A percentile compares a stretch with the other conserved stretches of the same genome.
Conservation (phyloP, 2,113 vertebrate species). For the Muntiacus muntjak region DNA sequence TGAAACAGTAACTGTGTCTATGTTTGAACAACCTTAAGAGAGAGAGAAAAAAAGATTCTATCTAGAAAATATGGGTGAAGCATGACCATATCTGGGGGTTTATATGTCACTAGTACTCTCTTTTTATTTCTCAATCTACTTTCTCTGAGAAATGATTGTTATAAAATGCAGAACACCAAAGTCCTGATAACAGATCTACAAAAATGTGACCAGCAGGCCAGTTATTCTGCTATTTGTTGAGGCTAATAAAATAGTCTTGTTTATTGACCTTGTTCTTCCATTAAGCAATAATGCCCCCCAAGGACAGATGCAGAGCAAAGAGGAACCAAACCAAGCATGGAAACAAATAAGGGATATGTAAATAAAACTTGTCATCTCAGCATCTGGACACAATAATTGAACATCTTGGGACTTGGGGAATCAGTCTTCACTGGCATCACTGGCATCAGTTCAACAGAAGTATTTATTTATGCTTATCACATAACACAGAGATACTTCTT, state of each 20-base stretch:
- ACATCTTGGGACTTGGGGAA: background rate
- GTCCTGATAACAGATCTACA: background rate
- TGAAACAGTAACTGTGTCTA: background rate
- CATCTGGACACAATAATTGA: constrained; percentile 58
- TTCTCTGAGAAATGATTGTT: constrained; percentile 5
- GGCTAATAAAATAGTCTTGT: constrained; percentile 39
- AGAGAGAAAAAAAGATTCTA: background rate
- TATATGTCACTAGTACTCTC: background rate
- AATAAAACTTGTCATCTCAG: constrained; percentile 56
- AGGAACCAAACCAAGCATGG: constrained; percentile 13
- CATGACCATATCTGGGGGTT: background rate
- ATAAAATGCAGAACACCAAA: constrained; percentile 3
- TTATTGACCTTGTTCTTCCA: constrained; percentile 48
- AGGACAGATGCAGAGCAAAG: constrained; percentile 48
- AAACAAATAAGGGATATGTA: constrained; percentile 58
- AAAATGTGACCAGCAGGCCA: constrained; percentile 3
- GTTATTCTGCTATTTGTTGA: constrained; percentile 17
- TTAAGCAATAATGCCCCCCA: constrained; percentile 45
- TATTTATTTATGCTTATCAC: constrained; percentile 24
- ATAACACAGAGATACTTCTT: background rate
- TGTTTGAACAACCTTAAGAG: background rate
- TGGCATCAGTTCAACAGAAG: background rate
- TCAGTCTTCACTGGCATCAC: background rate
- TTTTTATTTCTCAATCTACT: background rate
- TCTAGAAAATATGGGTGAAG: background rate